Conservation (phyloP, 92 coral and sea anemone genomes). For the Hydrozoanthus gracilis region DNA sequence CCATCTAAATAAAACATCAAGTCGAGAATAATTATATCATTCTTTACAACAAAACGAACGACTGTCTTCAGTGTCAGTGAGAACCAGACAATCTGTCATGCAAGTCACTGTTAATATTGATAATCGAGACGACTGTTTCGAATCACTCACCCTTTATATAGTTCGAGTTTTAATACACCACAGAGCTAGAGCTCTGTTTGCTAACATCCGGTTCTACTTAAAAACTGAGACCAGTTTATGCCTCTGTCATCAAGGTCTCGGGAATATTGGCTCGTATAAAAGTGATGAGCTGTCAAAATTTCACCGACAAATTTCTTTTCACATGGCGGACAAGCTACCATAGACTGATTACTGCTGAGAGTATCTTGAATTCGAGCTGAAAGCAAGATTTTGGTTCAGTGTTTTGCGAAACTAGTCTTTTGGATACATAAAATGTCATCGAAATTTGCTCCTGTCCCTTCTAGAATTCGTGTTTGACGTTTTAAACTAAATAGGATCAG, state of each 20-base stretch:
- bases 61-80: too few relatives aligned
- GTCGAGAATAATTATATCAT: too few relatives aligned
- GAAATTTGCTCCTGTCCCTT: neutral
- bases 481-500: constrained; percentile 10
- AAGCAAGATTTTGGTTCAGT: neutral
- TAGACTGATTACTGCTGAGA: neutral
- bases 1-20: too few relatives aligned
- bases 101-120: too few relatives aligned
- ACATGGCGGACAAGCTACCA: neutral
- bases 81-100: too few relatives aligned
- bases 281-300: neutral
- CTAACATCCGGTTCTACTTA: constrained; percentile 23
- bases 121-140: too few relatives aligned
- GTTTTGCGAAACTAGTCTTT: constrained; percentile 7
- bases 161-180: too few relatives aligned
- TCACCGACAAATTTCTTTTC: neutral
- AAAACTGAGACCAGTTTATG: neutral
- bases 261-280: neutral
- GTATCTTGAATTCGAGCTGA: neutral
- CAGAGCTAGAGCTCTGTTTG: neutral
- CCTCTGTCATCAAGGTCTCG: constrained; percentile 32
- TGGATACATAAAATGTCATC: neutral
- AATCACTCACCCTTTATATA: too few relatives aligned
- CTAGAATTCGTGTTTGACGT: neutral
- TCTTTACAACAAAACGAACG: too few relatives aligned